Evolutionary conservation across 1,140 invertebrate genomes (phyloP).

Genomic region (Pantala flavescens): DNA sequence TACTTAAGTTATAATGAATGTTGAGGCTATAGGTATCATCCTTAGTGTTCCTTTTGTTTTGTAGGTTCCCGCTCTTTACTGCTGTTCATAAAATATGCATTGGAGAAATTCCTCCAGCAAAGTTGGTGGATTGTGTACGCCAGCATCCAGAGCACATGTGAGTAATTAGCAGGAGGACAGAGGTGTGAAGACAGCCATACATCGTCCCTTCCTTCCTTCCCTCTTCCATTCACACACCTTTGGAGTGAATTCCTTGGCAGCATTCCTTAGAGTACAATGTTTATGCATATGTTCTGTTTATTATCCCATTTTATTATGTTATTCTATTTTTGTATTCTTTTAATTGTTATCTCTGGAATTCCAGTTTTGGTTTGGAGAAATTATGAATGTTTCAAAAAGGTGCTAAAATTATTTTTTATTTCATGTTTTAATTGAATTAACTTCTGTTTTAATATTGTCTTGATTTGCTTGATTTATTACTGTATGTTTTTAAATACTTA

Average conservation of each 20-base stretch:
- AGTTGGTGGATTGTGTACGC: conserved; percentile 85
- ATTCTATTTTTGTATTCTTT: neutral
- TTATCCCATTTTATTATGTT: neutral
- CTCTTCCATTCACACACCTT: neutral
- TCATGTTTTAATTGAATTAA: too few species aligned
- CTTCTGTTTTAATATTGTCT: too few species aligned
- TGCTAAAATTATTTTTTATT: too few species aligned
- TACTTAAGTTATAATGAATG: too few species aligned
- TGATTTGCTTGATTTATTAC: too few species aligned
- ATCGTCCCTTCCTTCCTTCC: neutral
- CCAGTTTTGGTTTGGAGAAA: neutral
- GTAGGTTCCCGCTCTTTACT: conserved; percentile 89
- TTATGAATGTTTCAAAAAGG: too few species aligned
- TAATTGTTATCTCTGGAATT: neutral
- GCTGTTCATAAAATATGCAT: conserved; percentile 88
- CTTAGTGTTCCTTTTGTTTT: conserved; percentile 20
- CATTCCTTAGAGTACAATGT: neutral
- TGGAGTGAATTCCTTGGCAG: neutral
- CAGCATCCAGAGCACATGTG: conserved; percentile 96
- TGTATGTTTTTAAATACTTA: too few species aligned
- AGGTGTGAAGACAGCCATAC: neutral
- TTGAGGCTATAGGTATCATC: neutral
- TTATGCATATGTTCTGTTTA: too few species aligned
- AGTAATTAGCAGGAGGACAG: conserved; percentile 34
- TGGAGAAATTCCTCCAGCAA: conserved; percentile 61